Evolutionary conservation across 2,113 vertebrate species (phyloP).

Genomic region (Protobothrops flavoviridis): DNA sequence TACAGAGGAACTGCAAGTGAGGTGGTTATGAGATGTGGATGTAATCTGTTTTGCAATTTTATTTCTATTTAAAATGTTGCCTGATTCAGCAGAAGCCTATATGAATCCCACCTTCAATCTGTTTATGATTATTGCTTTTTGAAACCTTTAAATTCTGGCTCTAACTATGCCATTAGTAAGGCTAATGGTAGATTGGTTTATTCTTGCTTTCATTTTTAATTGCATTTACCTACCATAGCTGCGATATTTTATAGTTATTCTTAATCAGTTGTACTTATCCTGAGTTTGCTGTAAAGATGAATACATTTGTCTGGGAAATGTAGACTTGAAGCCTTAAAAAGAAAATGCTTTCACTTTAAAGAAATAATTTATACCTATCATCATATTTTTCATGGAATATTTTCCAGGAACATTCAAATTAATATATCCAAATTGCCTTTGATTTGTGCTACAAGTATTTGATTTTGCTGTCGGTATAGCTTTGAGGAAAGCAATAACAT

Average conservation of each 20-base stretch:
- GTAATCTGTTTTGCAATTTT: neutral
- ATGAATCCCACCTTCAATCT: neutral
- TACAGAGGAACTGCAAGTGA: neutral
- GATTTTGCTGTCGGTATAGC: conserved; percentile 27
- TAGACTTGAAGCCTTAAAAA: neutral
- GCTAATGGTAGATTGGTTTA: neutral
- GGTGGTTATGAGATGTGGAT: neutral
- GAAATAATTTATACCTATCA: neutral
- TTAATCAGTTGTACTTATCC: neutral
- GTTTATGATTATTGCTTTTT: neutral
- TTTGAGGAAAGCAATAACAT: conserved; percentile 20
- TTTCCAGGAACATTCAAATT: conserved; percentile 32
- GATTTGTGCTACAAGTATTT: conserved; percentile 28
- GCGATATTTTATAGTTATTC: neutral
- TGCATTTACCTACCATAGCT: neutral
- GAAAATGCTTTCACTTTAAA: neutral
- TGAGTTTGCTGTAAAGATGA: neutral
- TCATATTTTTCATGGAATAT: conserved; percentile 18
- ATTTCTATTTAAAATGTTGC: neutral
- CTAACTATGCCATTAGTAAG: neutral
- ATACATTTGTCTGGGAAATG: neutral
- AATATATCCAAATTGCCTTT: conserved; percentile 20
- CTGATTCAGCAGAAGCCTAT: neutral
- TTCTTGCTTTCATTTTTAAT: neutral
- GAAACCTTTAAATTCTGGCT: neutral